Evolutionary conservation across 2,888 invertebrate genomes (phyloP).

Genomic region (Stratiomys singularior): DNA sequence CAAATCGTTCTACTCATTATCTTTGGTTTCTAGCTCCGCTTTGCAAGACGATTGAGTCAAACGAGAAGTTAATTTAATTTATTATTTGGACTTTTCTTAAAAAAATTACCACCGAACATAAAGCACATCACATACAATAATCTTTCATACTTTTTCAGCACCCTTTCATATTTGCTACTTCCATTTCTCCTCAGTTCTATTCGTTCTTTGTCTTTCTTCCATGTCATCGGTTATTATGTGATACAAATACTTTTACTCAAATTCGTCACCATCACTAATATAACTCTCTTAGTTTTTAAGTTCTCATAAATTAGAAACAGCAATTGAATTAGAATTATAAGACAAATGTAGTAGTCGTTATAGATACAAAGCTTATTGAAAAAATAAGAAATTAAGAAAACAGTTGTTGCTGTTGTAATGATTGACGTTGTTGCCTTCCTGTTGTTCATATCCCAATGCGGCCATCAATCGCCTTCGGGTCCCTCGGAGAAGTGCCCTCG

Average conservation of each 20-base stretch:
- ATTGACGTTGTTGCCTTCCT: constrained; percentile 29
- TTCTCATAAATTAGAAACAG: constrained; percentile 18
- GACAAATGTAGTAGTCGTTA: constrained; percentile 32
- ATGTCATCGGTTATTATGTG: constrained; percentile 27
- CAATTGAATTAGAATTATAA: constrained; percentile 24
- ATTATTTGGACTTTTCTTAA: too few relatives aligned
- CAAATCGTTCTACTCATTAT: too few relatives aligned
- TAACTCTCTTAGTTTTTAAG: constrained; percentile 20
- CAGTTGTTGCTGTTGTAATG: constrained; percentile 8
- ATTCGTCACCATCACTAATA: constrained; percentile 16
- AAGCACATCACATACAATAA: not conserved
- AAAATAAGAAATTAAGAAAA: constrained; percentile 19
- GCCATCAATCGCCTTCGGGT: constrained; percentile 67
- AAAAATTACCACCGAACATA: not conserved
- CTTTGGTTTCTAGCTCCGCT: constrained; percentile 23
- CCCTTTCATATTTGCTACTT: not conserved
- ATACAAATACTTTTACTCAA: constrained; percentile 22
- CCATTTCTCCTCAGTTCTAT: too few relatives aligned
- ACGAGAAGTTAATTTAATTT: too few relatives aligned
- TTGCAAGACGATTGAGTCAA: constrained; percentile 27
- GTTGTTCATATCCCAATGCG: constrained; percentile 50
- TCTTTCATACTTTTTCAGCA: not conserved
- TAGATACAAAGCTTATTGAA: constrained; percentile 34
- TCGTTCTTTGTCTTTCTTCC: not conserved
- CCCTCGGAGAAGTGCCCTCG: constrained; percentile 68